Evolutionary conservation across 2,797 vertebrate species (phyloP).

Genomic region (Betta splendens): DNA sequence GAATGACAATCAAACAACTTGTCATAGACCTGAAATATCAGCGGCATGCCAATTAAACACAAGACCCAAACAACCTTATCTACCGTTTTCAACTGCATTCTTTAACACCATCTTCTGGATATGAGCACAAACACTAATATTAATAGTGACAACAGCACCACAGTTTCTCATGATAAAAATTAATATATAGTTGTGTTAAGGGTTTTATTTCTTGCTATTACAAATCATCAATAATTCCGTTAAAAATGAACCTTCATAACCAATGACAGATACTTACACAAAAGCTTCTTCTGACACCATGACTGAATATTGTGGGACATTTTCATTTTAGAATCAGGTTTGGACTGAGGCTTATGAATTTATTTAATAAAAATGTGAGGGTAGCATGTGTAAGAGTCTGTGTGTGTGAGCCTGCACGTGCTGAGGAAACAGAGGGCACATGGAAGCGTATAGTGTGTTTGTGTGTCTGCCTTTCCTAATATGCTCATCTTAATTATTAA

Average conservation of each 20-base stretch:
- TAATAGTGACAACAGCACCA: not conserved
- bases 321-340: not conserved
- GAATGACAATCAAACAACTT: not conserved
- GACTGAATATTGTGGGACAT: not conserved
- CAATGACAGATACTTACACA: too few species aligned
- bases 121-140: not conserved
- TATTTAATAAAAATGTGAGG: slow-evolving; percentile 21
- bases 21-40: not conserved
- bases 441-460: slow-evolving; percentile 35
- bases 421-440: slow-evolving; percentile 31
- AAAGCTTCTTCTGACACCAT: not conserved
- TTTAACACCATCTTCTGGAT: not conserved
- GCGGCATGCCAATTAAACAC: not conserved
- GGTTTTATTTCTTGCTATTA: too few species aligned
- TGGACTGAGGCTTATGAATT: slow-evolving; percentile 17
- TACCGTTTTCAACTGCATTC: not conserved
- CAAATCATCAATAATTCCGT: too few species aligned
- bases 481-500: not conserved
- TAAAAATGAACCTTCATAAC: too few species aligned
- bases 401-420: slow-evolving; percentile 28
- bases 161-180: too few species aligned
- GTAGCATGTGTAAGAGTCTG: slow-evolving; percentile 10
- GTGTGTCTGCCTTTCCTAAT: slow-evolving; percentile 13
- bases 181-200: too few species aligned
- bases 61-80: not conserved